Conservation (phyloP, 2,113 vertebrate species). For the Pelvicachromis taeniatus region DNA sequence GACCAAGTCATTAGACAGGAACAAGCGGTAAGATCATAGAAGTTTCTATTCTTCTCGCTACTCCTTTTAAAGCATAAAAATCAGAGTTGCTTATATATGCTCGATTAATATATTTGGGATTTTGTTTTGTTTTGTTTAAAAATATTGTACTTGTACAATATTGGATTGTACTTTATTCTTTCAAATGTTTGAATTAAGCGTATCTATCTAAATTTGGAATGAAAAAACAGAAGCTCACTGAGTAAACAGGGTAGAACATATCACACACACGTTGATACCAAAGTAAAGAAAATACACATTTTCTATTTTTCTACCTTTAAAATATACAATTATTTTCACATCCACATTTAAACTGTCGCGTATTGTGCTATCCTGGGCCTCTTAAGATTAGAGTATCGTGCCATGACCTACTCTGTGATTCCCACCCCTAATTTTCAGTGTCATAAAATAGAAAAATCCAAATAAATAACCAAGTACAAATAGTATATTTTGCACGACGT, state of each 20-base stretch:
- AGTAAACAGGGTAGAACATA: not conserved
- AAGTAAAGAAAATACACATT: too few species aligned
- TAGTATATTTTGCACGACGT: fast-evolving
- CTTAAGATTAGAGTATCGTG: not conserved
- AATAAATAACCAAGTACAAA: not conserved
- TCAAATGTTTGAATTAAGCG: not conserved
- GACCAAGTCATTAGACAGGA: not conserved
- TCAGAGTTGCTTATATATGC: not conserved
- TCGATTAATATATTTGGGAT: not conserved
- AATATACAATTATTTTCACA: too few species aligned
- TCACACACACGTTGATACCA: not conserved
- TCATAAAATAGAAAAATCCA: not conserved
- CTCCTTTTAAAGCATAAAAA: not conserved
- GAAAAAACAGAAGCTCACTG: not conserved
- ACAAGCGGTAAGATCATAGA: not conserved
- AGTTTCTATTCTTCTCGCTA: not conserved
- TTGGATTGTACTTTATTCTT: not conserved
- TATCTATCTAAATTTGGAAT: not conserved
- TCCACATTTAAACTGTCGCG: not conserved
- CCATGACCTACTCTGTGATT: not conserved
- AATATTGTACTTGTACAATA: too few species aligned
- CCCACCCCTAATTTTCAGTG: not conserved
- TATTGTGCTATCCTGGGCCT: not conserved
- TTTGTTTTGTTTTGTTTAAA: not conserved
- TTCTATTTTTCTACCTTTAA: too few species aligned